Evolutionary conservation across 2,888 invertebrate genomes (phyloP).

Genomic region (Caenorhabditis sp.): DNA sequence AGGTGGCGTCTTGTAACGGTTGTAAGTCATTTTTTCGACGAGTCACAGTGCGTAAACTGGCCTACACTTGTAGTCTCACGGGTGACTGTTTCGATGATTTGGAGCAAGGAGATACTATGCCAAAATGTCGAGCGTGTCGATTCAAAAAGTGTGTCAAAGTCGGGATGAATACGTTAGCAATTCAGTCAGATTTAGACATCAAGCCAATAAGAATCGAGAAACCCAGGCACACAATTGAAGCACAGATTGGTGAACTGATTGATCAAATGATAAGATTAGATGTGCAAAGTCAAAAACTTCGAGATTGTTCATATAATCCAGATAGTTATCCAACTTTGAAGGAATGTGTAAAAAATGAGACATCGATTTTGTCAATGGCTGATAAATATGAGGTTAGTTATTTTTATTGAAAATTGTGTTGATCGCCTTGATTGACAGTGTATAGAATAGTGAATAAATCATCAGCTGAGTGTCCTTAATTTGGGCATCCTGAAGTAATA

Average conservation of each 20-base stretch:
- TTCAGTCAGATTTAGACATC: too few species aligned
- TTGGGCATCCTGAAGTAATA: too few species aligned
- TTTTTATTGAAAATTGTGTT: too few species aligned
- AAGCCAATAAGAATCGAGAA: not conserved
- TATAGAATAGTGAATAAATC: too few species aligned
- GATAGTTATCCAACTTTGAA: not conserved
- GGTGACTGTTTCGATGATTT: not conserved
- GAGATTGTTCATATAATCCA: not conserved
- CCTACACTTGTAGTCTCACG: not conserved
- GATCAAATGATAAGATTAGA: not conserved
- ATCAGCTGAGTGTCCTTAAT: too few species aligned
- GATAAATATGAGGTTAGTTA: not conserved
- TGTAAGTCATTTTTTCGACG: not conserved
- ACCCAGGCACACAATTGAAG: not conserved
- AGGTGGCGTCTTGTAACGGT: not conserved
- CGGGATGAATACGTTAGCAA: slow-evolving; percentile 8
- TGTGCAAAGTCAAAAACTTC: not conserved
- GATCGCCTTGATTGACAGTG: too few species aligned
- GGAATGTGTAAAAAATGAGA: not conserved
- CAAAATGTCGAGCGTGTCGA: slow-evolving; percentile 16
- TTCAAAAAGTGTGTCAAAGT: slow-evolving; percentile 17
- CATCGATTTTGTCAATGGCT: not conserved
- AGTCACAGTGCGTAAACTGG: not conserved
- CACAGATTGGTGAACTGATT: not conserved
- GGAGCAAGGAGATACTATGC: not conserved